Evolutionary conservation across 2,888 invertebrate genomes (phyloP).

Genomic region (Epirrhoe alternata): DNA sequence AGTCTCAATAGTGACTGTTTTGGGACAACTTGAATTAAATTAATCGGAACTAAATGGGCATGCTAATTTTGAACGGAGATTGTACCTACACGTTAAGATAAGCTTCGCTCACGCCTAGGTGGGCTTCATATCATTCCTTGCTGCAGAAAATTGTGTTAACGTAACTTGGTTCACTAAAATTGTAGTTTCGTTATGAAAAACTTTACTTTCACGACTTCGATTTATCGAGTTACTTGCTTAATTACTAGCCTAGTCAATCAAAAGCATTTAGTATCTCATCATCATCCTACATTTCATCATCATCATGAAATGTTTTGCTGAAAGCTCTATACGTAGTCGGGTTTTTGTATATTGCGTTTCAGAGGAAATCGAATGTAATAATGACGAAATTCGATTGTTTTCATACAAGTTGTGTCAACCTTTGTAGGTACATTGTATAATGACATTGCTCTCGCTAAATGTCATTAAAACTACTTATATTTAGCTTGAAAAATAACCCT

Average conservation of each 20-base stretch:
- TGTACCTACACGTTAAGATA: neutral
- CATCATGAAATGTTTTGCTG: no score
- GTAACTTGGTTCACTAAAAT: neutral
- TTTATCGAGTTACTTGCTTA: neutral
- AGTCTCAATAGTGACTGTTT: neutral
- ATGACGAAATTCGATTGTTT: neutral
- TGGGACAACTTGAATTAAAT: neutral
- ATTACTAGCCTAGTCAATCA: neutral
- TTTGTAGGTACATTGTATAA: neutral
- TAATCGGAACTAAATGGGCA: neutral
- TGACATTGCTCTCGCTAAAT: neutral
- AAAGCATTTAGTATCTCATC: neutral
- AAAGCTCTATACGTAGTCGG: no score
- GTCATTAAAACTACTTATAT: slow-evolving; percentile 1
- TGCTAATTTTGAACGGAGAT: neutral
- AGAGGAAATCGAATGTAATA: no score
- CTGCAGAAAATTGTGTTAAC: neutral
- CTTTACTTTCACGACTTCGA: neutral
- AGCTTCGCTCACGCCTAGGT: neutral
- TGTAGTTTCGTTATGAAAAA: neutral
- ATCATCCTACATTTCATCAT: neutral
- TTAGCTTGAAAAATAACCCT: slow-evolving; percentile 5
- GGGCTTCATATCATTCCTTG: neutral
- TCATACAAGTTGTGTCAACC: neutral
- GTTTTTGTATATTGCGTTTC: no score